These are phyloP conservation scores for Unio pictorum DNA, from an alignment of 2,888 invertebrate genomes.

Conservation along the genomic window DNA sequence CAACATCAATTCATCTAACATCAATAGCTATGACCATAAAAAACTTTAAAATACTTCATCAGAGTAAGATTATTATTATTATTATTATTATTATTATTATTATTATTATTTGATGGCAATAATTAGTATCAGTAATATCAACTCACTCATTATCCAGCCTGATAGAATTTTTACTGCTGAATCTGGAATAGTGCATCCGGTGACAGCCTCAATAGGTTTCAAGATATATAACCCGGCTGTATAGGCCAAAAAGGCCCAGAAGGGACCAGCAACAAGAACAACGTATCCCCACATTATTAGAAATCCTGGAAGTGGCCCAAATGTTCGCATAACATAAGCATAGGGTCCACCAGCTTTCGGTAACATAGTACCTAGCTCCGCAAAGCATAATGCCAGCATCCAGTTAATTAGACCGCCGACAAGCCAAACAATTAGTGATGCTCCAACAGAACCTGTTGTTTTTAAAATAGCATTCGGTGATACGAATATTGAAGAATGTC, in stretches of 20 bases:
- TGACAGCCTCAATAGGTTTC: conserved; percentile 48
- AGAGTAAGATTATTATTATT: no score
- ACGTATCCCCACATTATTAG: conserved; percentile 76
- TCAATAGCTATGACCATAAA: no score
- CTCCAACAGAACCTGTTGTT: conserved; percentile 90
- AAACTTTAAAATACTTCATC: no score
- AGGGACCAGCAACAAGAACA: conserved; percentile 66
- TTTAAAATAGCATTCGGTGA: conserved; percentile 94
- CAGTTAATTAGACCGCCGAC: conserved; percentile 86
- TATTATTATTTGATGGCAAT: no score
- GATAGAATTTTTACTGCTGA: conserved; percentile 53
- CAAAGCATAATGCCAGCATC: conserved; percentile 79
- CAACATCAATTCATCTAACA: no score
- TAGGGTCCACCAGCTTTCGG: conserved; percentile 88
- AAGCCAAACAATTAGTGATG: conserved; percentile 95
- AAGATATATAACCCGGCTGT: conserved; percentile 64
- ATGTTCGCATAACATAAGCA: conserved; percentile 74
- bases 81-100: no score
- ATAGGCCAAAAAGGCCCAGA: conserved; percentile 73
- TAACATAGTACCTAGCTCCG: conserved; percentile 85
- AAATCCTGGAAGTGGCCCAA: conserved; percentile 73
- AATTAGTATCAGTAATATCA: no score
- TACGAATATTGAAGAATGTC: conserved; percentile 83
- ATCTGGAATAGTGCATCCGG: conserved; percentile 52
- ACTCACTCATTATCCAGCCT: conserved; percentile 60